Conservation (phyloP, 2,113 vertebrate species). For the Todiramphus chloris region DNA sequence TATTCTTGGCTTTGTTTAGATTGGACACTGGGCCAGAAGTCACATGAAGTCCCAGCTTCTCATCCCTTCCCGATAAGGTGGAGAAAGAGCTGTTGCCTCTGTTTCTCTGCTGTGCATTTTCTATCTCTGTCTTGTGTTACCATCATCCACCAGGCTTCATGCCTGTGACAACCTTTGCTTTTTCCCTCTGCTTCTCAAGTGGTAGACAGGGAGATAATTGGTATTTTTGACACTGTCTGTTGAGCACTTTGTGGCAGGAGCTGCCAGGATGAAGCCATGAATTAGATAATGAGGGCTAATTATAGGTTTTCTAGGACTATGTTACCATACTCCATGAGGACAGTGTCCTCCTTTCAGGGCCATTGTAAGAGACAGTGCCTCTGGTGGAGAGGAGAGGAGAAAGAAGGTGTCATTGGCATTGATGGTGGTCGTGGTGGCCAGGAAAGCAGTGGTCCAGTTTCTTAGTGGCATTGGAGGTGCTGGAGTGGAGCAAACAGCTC, state of each 20-base stretch:
- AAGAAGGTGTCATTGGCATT: not conserved
- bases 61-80: not conserved
- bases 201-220: conserved; percentile 31
- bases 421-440: not conserved
- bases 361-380: not conserved
- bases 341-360: not conserved
- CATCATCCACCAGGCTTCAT: not conserved
- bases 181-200: conserved; percentile 13
- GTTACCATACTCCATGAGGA: not conserved
- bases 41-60: not conserved
- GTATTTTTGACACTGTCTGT: conserved; percentile 43
- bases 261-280: conserved; percentile 20
- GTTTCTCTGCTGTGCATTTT: not conserved
- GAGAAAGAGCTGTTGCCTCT: not conserved
- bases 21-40: not conserved
- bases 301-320: conserved; percentile 31
- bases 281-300: conserved; percentile 58
- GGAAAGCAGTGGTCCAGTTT: not conserved
- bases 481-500: not conserved
- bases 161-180: not conserved
- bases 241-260: conserved; percentile 8
- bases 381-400: not conserved
- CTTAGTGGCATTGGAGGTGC: not conserved
- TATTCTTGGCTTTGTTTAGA: not conserved
- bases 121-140: not conserved